These are phyloP conservation scores for Callospermophilus lateralis DNA, from an alignment of 2,113 vertebrate species.

Conservation along the genomic window DNA sequence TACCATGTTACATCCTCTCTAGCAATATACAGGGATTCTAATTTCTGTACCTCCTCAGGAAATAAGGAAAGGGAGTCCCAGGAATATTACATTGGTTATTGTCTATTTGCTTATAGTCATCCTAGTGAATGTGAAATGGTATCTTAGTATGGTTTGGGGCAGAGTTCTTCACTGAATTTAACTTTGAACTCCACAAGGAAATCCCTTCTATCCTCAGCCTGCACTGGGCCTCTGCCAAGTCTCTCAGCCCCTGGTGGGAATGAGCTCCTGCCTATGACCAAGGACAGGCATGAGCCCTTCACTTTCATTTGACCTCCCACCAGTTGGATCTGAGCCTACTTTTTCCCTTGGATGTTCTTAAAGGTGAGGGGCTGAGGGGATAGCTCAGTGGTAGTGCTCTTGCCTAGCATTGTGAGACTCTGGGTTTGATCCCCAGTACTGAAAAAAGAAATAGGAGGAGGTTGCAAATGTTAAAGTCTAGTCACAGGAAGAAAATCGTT, in stretches of 20 bases:
- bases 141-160: neutral
- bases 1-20: neutral
- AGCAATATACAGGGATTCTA: neutral
- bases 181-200: constrained; percentile 3
- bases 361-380: no score
- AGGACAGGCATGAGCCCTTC: neutral
- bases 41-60: neutral
- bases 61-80: no score
- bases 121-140: neutral
- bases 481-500: neutral
- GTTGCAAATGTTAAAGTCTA: neutral
- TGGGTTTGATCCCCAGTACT: no score
- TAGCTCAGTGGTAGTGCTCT: no score
- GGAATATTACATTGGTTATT: neutral
- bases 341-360: neutral
- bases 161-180: neutral
- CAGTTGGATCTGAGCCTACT: neutral
- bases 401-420: no score
- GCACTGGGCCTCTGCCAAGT: neutral
- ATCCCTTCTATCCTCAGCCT: neutral
- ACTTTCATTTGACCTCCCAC: neutral
- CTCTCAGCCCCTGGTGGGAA: neutral
- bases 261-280: neutral
- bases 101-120: neutral
- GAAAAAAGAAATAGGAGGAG: no score